phyloP scores from a whole-genome alignment of 2,113 vertebrate genomes.

The Apodemus speciosus region DNA sequence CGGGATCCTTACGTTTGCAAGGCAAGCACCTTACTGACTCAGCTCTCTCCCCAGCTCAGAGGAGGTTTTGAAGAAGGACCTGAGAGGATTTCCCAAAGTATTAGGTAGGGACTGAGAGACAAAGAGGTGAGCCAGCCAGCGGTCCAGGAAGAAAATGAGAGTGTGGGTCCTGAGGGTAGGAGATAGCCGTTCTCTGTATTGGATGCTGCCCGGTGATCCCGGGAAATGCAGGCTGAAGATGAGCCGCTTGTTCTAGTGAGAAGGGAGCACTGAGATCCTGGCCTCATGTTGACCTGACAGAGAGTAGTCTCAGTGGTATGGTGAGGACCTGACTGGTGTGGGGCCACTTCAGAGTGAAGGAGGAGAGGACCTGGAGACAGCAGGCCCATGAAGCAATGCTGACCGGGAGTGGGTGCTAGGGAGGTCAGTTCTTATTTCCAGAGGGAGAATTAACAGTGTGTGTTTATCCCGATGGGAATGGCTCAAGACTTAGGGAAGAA shows the following conservation, averaged over 20 bases:
- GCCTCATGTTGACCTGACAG: background rate
- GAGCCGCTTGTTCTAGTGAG: background rate
- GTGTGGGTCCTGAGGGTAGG: background rate
- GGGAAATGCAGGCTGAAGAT: background rate
- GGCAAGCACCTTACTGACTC: background rate
- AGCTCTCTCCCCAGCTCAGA: no score
- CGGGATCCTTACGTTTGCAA: background rate
- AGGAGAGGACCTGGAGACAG: background rate
- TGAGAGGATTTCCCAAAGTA: background rate
- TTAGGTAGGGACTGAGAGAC: background rate
- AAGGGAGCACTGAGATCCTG: background rate
- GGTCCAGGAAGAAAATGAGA: background rate
- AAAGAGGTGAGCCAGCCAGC: background rate
- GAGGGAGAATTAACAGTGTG: background rate
- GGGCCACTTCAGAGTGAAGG: background rate
- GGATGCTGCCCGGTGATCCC: background rate
- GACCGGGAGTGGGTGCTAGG: background rate
- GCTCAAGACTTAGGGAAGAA: background rate
- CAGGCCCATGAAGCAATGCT: background rate
- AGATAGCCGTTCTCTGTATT: background rate
- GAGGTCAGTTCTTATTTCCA: background rate
- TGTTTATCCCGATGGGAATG: background rate
- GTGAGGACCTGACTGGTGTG: background rate
- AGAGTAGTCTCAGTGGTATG: background rate
- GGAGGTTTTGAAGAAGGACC: background rate